A percentile compares a stretch with the other conserved stretches of the same genome.
phyloP scores from a whole-genome alignment of 1,140 invertebrate species.

The Lasaia peninsularis region DNA sequence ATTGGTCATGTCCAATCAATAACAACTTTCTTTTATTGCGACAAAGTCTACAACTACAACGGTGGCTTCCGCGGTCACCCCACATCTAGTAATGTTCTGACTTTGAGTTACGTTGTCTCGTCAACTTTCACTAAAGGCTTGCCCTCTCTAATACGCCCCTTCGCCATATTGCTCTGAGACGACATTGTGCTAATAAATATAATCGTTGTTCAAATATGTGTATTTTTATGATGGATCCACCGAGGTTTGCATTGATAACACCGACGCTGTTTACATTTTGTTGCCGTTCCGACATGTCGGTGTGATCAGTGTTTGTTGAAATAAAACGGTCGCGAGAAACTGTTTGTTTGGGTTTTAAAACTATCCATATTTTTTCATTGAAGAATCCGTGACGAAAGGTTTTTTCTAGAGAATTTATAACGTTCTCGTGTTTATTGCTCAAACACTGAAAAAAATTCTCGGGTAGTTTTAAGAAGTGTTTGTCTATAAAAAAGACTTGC shows the following conservation, averaged over 20 bases:
- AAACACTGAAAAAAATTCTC: neutral
- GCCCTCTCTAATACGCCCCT: constrained; percentile 27
- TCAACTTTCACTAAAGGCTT: constrained; percentile 54
- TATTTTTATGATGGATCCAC: neutral
- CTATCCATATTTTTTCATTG: no score
- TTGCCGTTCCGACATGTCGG: constrained; percentile 8
- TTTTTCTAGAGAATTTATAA: no score
- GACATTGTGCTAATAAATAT: constrained; percentile 1
- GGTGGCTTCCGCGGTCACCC: constrained; percentile 19
- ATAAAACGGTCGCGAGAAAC: neutral
- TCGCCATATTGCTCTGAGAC: constrained; percentile 22
- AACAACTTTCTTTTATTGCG: constrained; percentile 30
- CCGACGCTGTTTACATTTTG: constrained; percentile 2
- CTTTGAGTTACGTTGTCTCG: constrained; percentile 30
- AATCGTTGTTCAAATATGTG: neutral
- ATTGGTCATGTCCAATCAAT: constrained; percentile 15
- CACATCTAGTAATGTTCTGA: constrained; percentile 2
- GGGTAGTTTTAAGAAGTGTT: no score
- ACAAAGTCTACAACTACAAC: constrained; percentile 22
- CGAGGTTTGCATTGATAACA: constrained; percentile 3
- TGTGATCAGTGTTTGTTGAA: constrained; percentile 1
- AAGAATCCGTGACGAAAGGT: no score
- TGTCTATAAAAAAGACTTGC: no score
- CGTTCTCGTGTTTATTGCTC: no score
- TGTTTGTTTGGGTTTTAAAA: neutral